These are phyloP conservation scores for Tachina lurida DNA, from an alignment of 2,888 invertebrate species.

Conservation along the genomic window DNA sequence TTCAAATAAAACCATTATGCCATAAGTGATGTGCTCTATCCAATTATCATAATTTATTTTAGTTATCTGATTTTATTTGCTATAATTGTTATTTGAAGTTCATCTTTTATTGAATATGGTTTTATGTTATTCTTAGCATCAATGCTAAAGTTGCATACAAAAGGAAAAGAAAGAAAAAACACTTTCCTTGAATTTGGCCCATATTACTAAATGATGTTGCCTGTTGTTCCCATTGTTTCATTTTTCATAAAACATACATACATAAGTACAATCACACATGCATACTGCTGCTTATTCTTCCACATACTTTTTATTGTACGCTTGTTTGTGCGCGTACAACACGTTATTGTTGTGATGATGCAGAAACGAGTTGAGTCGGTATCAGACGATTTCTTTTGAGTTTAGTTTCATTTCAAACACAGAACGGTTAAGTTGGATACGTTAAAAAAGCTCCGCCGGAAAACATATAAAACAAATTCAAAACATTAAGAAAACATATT, in stretches of 20 bases:
- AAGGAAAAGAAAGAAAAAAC: conserved; percentile 10
- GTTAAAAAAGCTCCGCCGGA: conserved; percentile 64
- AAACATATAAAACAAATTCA: conserved; percentile 40
- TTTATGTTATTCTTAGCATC: conserved; percentile 36
- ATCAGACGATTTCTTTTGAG: conserved; percentile 65
- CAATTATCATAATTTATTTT: too few relatives aligned
- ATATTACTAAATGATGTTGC: conserved; percentile 65
- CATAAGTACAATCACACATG: background rate
- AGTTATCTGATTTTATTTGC: too few relatives aligned
- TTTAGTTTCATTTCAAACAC: conserved; percentile 70
- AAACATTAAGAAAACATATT: conserved; percentile 19
- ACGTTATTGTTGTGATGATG: conserved; percentile 61
- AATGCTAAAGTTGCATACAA: conserved; percentile 21
- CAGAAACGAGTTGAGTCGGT: conserved; percentile 68
- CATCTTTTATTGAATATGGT: background rate
- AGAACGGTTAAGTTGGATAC: conserved; percentile 71
- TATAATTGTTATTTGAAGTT: background rate
- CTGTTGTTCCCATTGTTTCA: conserved; percentile 57
- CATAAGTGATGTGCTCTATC: background rate
- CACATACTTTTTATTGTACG: background rate
- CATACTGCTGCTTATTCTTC: conserved; percentile 14
- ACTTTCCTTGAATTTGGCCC: conserved; percentile 66
- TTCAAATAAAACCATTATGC: background rate
- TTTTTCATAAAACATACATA: conserved; percentile 12
- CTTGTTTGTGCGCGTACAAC: conserved; percentile 27